These are phyloP conservation scores for Polietes domitor DNA, from an alignment of 2,888 invertebrate species.

Conservation along the genomic window DNA sequence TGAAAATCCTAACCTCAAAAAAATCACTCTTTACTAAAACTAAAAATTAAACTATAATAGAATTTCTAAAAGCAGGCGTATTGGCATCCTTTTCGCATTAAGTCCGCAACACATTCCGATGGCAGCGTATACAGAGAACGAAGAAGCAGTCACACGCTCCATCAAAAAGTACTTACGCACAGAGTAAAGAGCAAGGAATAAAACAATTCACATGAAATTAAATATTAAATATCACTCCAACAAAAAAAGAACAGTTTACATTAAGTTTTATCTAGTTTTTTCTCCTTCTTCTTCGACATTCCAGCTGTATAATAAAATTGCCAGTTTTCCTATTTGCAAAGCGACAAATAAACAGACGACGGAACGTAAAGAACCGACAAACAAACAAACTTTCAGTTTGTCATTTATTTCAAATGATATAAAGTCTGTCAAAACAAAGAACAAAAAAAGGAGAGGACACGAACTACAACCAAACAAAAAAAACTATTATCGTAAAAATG, in stretches of 20 bases:
- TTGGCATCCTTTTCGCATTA: too few species aligned
- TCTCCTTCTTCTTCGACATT: conserved; percentile 4
- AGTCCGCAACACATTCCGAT: too few species aligned
- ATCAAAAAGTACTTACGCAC: too few species aligned
- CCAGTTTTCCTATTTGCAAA: conserved; percentile 43
- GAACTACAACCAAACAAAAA: conserved; percentile 46
- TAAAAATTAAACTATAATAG: too few species aligned
- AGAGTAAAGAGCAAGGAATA: too few species aligned
- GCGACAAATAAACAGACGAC: conserved; percentile 10
- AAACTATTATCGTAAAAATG: conserved; percentile 66
- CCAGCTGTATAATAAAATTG: conserved; percentile 49
- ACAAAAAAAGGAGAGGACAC: conserved; percentile 1
- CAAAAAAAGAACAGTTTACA: background rate
- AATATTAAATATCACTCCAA: conserved; percentile 26
- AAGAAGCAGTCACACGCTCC: too few species aligned
- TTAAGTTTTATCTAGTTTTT: conserved; percentile 28
- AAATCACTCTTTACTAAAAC: too few species aligned
- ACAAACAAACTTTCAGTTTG: conserved; percentile 25
- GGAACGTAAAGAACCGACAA: background rate
- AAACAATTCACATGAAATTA: conserved; percentile 3
- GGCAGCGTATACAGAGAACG: too few species aligned
- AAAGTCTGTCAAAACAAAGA: conserved; percentile 57
- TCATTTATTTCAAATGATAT: conserved; percentile 54
- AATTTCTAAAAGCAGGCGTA: too few species aligned
- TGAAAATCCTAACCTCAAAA: too few species aligned